These are phyloP conservation scores for Drosophila ezoana DNA, from an alignment of 2,888 invertebrate genomes.

Conservation along the genomic window DNA sequence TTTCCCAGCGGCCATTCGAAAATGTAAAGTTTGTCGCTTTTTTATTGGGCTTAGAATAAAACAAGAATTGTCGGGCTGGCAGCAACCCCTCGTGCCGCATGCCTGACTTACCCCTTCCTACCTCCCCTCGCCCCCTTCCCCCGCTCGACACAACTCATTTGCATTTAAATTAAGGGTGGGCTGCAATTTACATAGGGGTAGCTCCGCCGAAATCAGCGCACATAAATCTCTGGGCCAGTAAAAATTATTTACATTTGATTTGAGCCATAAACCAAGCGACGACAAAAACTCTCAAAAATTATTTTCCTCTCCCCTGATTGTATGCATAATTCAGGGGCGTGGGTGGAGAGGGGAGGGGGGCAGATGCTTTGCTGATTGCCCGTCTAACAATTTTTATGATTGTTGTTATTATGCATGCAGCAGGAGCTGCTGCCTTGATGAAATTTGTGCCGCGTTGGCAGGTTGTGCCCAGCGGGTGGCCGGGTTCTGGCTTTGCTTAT, in stretches of 20 bases:
- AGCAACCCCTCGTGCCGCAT: slow-evolving; percentile 30
- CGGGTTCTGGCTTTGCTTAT: slow-evolving; percentile 32
- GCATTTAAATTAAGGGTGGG: slow-evolving; percentile 70
- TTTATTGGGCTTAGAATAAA: slow-evolving; percentile 20
- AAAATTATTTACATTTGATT: slow-evolving; percentile 75
- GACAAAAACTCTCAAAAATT: slow-evolving; percentile 49
- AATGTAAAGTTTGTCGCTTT: slow-evolving; percentile 38
- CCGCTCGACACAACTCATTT: slow-evolving; percentile 41
- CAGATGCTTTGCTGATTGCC: slow-evolving; percentile 23
- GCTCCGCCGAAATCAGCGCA: slow-evolving; percentile 49
- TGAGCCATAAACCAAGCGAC: slow-evolving; percentile 62
- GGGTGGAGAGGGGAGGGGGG: neutral
- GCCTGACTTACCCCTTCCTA: slow-evolving; percentile 26
- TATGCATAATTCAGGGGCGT: slow-evolving; percentile 66
- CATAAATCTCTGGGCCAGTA: slow-evolving; percentile 71
- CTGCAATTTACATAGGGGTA: slow-evolving; percentile 51
- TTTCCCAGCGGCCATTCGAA: slow-evolving; percentile 45
- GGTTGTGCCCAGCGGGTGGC: slow-evolving; percentile 33
- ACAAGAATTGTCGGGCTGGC: neutral
- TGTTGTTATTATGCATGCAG: slow-evolving; percentile 76
- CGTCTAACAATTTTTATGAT: slow-evolving; percentile 65
- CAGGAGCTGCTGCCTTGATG: slow-evolving; percentile 11
- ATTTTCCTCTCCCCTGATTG: slow-evolving; percentile 54
- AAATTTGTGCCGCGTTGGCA: slow-evolving; percentile 59
- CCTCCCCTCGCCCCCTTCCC: neutral